Base-by-base conservation (phyloP, 53 echinoderm and acorn worm species). In the Patiria pectinifera region DNA sequence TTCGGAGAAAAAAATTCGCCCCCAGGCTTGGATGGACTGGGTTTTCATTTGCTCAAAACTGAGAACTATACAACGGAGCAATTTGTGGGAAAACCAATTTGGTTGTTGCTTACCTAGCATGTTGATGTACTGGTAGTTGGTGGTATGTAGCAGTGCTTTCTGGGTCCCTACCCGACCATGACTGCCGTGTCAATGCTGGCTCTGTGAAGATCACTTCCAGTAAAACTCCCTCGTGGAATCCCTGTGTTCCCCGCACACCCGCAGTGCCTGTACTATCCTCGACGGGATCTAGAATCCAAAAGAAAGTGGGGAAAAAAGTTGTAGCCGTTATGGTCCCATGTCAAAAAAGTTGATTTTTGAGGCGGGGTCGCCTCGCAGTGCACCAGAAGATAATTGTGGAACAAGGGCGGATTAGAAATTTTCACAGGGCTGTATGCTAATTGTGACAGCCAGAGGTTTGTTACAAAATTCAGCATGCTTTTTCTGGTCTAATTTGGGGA, bases 121-220 rank as follows among this genome's bases (percentile, higher is more conserved):
- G 82, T 94, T 74, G 19, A 94, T 83, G 82, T 82, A 94, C 83
- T 87, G 91, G 75, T 94, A 94, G 80, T 94, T 92, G 66, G 80
- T 74, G 12, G 91, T 94, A 62, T 94, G 94, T 49, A 94, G 71
- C 19, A 86, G 72, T 45, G 94, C 94, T 69, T 82, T 86, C 76
- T 83, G 70, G 6, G 94, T 94, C 22, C 94, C 94, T 4, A 94
- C 92, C 94, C 94, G 12, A 94, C 92, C 94, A 94, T 94, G 74
- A 94, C 83, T 2, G 94, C 86, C 48, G 91, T 87, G 24, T 92
- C 94, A 91, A 78, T 16, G 87, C 87, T 15, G 94, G 94, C 74
- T 94, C 94, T 23, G 94, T 94, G 72, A 94, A 94, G 86, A 94
- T 94, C 25, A 94, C 92, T 44, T 94, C 94, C 94, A 94, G 58